These are phyloP conservation scores for Parnassius smintheus DNA, from an alignment of 2,888 invertebrate genomes.

Conservation along the genomic window DNA sequence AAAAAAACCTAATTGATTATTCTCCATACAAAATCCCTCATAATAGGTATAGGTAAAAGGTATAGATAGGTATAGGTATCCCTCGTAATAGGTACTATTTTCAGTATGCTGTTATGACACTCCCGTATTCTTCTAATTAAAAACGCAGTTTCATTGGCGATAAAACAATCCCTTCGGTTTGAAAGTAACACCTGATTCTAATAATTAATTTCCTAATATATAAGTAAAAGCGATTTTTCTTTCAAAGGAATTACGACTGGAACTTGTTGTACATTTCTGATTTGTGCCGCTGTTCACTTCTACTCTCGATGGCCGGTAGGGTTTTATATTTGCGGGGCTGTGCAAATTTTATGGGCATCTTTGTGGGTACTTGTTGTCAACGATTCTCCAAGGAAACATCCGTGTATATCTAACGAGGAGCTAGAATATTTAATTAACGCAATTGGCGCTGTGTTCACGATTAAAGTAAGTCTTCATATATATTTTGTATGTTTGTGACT, in stretches of 20 bases:
- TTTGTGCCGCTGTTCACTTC: conserved; percentile 83
- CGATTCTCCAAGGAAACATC: conserved; percentile 83
- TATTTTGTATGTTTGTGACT: no score
- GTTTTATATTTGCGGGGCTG: conserved; percentile 82
- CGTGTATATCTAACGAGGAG: conserved; percentile 82
- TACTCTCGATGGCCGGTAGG: conserved; percentile 83
- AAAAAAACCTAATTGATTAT: no score
- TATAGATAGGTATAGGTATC: no score
- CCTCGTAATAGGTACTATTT: no score
- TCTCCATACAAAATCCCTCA: no score
- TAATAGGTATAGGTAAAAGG: no score
- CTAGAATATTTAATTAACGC: conserved; percentile 80
- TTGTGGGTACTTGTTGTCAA: conserved; percentile 81
- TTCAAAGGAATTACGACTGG: conserved; percentile 72
- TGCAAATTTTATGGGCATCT: conserved; percentile 75
- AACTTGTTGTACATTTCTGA: conserved; percentile 84
- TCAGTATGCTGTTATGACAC: no score
- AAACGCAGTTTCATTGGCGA: no score
- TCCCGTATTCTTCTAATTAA: no score
- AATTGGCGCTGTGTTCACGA: conserved; percentile 71
- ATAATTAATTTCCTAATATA: neutral
- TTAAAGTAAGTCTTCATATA: conserved; percentile 50
- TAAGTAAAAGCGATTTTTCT: conserved; percentile 7
- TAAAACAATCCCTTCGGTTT: neutral
- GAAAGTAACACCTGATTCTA: neutral